phyloP scores from a whole-genome alignment of 2,113 vertebrate species.

The Ondatra zibethicus region DNA sequence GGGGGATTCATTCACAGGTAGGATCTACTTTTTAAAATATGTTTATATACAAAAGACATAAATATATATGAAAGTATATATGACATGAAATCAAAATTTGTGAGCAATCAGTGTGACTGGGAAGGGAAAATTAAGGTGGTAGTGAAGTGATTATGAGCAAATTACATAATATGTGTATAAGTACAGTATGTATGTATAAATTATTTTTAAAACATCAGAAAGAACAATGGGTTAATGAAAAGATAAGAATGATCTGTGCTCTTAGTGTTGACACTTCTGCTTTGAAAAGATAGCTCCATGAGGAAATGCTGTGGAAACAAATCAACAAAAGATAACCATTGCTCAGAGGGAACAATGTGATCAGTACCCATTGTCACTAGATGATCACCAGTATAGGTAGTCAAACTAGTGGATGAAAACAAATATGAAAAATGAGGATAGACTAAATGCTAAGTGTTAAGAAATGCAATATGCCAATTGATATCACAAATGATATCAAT shows the following conservation, averaged over 20 bases:
- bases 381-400: neutral
- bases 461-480: neutral
- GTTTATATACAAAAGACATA: neutral
- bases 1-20: neutral
- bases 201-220: neutral
- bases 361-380: neutral
- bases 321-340: neutral
- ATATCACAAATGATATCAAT: neutral
- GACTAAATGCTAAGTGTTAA: neutral
- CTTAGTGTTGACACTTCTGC: neutral
- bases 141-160: no score
- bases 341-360: neutral
- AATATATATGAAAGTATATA: neutral
- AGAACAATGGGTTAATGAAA: neutral
- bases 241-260: neutral
- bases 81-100: neutral
- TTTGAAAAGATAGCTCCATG: neutral
- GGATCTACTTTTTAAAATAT: neutral
- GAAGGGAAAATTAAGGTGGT: no score
- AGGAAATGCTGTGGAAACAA: neutral
- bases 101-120: no score
- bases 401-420: constrained; percentile 11
- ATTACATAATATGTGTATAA: no score
- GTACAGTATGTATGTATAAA: no score
- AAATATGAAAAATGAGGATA: neutral